These are phyloP conservation scores for Coluber constrictor DNA, from an alignment of 2,797 vertebrate genomes.

Conservation along the genomic window DNA sequence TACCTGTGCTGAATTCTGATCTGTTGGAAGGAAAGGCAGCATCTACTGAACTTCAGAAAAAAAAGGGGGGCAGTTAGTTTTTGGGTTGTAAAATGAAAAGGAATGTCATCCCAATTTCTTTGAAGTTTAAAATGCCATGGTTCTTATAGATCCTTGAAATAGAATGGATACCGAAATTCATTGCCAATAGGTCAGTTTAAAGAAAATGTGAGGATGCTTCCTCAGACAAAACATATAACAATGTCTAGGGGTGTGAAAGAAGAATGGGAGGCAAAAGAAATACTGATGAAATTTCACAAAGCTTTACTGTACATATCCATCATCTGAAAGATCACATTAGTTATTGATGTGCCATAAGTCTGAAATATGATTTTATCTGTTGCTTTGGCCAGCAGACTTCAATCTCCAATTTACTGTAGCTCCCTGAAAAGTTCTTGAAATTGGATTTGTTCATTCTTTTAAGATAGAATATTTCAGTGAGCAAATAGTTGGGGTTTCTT, in stretches of 20 bases:
- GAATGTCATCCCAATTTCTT: background rate
- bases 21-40: background rate
- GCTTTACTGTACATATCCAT: background rate
- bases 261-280: background rate
- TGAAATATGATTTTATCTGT: background rate
- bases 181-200: background rate
- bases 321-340: background rate
- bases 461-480: background rate
- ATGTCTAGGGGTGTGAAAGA: background rate
- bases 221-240: background rate
- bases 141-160: background rate
- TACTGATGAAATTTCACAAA: background rate
- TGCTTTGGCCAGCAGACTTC: background rate
- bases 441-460: background rate
- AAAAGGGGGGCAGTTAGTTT: background rate
- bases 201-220: background rate
- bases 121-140: background rate
- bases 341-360: background rate
- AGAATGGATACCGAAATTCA: background rate
- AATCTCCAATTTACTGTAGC: background rate
- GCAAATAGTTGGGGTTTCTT: background rate
- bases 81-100: background rate
- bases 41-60: background rate
- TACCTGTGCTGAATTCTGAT: background rate
- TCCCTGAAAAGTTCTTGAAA: background rate